Evolutionary conservation across 2,888 invertebrate genomes (phyloP).

Genomic region (Ommatoiulus sabulosus): DNA sequence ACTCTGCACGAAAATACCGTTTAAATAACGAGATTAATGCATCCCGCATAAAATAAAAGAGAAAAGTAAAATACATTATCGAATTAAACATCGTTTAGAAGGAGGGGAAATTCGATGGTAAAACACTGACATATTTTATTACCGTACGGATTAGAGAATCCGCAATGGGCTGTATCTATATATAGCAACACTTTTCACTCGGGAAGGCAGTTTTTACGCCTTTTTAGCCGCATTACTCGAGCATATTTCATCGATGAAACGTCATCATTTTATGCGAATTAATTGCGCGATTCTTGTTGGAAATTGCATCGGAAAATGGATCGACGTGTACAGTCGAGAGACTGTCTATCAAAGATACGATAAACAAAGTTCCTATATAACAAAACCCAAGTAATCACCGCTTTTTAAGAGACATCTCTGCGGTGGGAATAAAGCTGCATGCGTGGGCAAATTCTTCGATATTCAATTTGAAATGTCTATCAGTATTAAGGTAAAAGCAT

Average conservation of each 20-base stretch:
- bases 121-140: conserved; percentile 35
- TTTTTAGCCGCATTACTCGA: neutral
- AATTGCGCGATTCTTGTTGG: neutral
- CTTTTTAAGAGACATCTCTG: neutral
- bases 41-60: conserved; percentile 30
- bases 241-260: neutral
- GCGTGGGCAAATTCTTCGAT: no score
- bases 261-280: neutral
- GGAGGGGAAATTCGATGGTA: conserved; percentile 10
- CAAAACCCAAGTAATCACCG: neutral
- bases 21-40: conserved; percentile 40
- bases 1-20: neutral
- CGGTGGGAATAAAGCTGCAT: neutral
- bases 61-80: conserved; percentile 40
- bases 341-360: neutral
- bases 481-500: no score
- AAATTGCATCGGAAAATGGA: neutral
- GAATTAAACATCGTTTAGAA: conserved; percentile 43
- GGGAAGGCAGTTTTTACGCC: neutral
- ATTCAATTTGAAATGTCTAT: no score
- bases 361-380: neutral
- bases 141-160: conserved; percentile 4
- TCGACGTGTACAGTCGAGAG: neutral
- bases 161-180: conserved; percentile 30
- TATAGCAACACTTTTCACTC: neutral